Percentiles rank a stretch among this genome's conserved stretches.
phyloP scores from a whole-genome alignment of 2,113 vertebrate genomes.

The Zosterops borbonicus region DNA sequence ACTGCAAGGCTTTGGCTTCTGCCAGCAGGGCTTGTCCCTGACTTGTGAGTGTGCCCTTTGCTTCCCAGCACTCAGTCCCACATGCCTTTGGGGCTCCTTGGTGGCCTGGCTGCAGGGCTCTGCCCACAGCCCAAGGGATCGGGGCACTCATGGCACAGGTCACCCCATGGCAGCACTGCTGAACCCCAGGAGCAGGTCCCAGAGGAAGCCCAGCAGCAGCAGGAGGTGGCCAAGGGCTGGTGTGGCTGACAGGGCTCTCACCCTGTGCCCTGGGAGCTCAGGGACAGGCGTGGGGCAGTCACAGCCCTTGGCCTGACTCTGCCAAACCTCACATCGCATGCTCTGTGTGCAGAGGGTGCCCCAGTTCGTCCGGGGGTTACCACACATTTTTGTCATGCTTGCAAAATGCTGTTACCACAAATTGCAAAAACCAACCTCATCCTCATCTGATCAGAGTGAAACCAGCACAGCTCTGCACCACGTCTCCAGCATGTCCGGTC shows the following conservation, averaged over 20 bases:
- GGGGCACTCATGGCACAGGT: rapidly evolving
- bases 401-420: conserved; percentile 36
- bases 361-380: conserved; percentile 1
- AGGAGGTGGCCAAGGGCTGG: not conserved
- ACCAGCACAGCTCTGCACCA: not conserved
- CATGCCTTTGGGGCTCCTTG: rapidly evolving
- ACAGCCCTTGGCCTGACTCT: not conserved
- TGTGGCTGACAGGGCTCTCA: not conserved
- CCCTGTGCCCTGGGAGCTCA: not conserved
- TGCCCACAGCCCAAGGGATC: rapidly evolving
- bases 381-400: conserved; percentile 32
- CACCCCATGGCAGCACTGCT: not conserved
- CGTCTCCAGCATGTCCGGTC: not conserved
- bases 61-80: not conserved
- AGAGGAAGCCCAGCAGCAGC: not conserved
- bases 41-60: rapidly evolving
- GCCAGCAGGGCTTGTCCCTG: not conserved
- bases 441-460: conserved; percentile 10
- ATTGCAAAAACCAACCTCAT: conserved; percentile 21
- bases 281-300: not conserved
- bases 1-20: not conserved
- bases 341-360: not conserved
- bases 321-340: rapidly evolving
- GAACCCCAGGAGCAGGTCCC: not conserved
- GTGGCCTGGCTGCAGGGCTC: not conserved